These are phyloP conservation scores for Mythimna lalbum DNA, from an alignment of 2,888 invertebrate species.

Conservation along the genomic window DNA sequence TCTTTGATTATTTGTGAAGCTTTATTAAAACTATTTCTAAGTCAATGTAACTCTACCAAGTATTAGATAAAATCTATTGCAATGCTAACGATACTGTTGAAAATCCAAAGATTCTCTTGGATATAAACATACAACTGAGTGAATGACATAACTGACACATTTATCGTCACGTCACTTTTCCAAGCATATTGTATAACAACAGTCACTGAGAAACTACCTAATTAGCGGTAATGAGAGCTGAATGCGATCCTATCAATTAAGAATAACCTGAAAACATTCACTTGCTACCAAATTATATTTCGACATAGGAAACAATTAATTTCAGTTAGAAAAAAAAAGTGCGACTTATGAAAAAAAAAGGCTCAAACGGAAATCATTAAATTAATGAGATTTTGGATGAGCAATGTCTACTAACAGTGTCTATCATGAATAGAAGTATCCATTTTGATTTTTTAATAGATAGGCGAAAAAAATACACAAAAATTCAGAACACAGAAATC, in stretches of 20 bases:
- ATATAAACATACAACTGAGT: background rate
- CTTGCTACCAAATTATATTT: slow-evolving; percentile 54
- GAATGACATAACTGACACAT: slow-evolving; percentile 37
- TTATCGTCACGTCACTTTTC: slow-evolving; percentile 48
- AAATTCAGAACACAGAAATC: background rate
- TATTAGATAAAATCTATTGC: background rate
- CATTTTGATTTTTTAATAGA: background rate
- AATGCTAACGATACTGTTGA: background rate
- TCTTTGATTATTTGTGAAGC: background rate
- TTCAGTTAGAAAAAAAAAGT: slow-evolving; percentile 31
- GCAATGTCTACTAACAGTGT: background rate
- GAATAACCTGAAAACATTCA: slow-evolving; percentile 59
- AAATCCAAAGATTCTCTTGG: background rate
- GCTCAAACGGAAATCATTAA: background rate
- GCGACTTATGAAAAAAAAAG: slow-evolving; percentile 24
- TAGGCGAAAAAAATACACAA: background rate
- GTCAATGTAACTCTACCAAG: background rate
- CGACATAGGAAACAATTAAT: slow-evolving; percentile 63
- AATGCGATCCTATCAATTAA: slow-evolving; percentile 58
- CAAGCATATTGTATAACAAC: slow-evolving; percentile 50
- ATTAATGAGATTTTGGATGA: background rate
- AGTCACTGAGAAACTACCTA: slow-evolving; percentile 29
- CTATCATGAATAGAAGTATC: background rate
- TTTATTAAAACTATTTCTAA: background rate
- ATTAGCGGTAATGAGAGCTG: slow-evolving; percentile 60